These are phyloP conservation scores for Melipona beecheii DNA, from an alignment of 2,888 invertebrate genomes.

Conservation along the genomic window DNA sequence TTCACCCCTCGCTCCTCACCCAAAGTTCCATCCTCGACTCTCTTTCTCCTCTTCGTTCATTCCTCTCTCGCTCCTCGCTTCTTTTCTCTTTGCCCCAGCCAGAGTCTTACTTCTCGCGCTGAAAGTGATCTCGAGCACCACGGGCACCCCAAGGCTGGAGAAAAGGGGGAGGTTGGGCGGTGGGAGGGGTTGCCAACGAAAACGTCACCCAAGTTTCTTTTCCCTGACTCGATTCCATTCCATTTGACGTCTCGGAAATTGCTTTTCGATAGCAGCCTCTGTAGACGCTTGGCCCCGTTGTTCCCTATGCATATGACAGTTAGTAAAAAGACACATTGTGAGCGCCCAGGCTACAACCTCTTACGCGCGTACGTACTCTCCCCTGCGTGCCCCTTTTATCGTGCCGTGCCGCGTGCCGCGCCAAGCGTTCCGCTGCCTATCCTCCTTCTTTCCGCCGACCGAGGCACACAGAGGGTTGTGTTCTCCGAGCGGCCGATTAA, in stretches of 20 bases:
- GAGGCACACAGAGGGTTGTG: not conserved
- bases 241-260: slow-evolving; percentile 76
- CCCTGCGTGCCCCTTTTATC: slow-evolving; percentile 12
- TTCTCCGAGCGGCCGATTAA: slow-evolving; percentile 20
- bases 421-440: slow-evolving; percentile 3
- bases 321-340: slow-evolving; percentile 66
- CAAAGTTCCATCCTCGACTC: not conserved
- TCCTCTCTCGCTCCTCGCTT: too few relatives aligned
- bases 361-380: slow-evolving; percentile 49
- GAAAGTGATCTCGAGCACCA: slow-evolving; percentile 58
- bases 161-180: too few relatives aligned
- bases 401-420: slow-evolving; percentile 28
- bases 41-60: not conserved
- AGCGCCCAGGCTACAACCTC: slow-evolving; percentile 38
- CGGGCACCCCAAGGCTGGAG: not conserved
- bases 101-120: slow-evolving; percentile 48
- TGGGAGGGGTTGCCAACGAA: slow-evolving; percentile 59
- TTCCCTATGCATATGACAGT: slow-evolving; percentile 73
- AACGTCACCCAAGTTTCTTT: slow-evolving; percentile 62
- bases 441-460: not conserved
- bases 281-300: slow-evolving; percentile 66
- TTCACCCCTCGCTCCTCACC: slow-evolving; percentile 13
- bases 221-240: slow-evolving; percentile 66
- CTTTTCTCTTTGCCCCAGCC: slow-evolving; percentile 11
- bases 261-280: slow-evolving; percentile 73